phyloP scores from a whole-genome alignment of 2,888 invertebrate species.

The Chrysodeixis includens region DNA sequence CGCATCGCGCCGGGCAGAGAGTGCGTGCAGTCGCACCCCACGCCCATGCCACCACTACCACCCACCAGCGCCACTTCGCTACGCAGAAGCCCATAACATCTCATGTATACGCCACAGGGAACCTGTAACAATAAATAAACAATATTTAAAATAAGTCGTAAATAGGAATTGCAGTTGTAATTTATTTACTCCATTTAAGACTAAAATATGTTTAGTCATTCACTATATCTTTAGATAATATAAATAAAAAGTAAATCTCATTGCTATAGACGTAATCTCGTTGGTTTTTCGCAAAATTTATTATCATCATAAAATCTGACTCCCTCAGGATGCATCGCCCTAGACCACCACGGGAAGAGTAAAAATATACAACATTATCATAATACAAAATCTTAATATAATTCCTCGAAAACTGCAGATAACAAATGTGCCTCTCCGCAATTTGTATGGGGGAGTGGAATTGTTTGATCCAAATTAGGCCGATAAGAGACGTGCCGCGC shows the following conservation, averaged over 20 bases:
- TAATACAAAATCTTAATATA: conserved; percentile 85
- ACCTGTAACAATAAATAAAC: conserved; percentile 76
- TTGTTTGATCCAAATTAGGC: conserved; percentile 86
- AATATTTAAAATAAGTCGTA: conserved; percentile 5
- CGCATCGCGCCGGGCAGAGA: conserved; percentile 94
- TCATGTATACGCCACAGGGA: conserved; percentile 82
- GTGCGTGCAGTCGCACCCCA: conserved; percentile 89
- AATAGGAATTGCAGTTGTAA: neutral
- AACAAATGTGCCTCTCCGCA: conserved; percentile 83
- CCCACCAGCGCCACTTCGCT: conserved; percentile 86
- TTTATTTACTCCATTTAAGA: conserved; percentile 11
- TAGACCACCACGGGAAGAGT: conserved; percentile 70
- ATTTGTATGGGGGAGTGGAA: conserved; percentile 82
- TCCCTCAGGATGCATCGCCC: conserved; percentile 72
- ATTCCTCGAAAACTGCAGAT: conserved; percentile 86
- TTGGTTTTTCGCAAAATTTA: conserved; percentile 80
- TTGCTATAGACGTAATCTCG: conserved; percentile 75
- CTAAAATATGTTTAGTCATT: conserved; percentile 17
- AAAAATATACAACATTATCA: conserved; percentile 85
- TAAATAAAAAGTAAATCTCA: conserved; percentile 69
- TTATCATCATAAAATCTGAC: conserved; percentile 79
- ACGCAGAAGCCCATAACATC: conserved; percentile 88
- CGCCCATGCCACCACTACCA: conserved; percentile 88
- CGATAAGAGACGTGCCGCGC: conserved; percentile 82
- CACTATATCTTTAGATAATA: neutral